These are phyloP conservation scores for Drosophila tripunctata DNA, from an alignment of 2,888 invertebrate species.

Conservation along the genomic window DNA sequence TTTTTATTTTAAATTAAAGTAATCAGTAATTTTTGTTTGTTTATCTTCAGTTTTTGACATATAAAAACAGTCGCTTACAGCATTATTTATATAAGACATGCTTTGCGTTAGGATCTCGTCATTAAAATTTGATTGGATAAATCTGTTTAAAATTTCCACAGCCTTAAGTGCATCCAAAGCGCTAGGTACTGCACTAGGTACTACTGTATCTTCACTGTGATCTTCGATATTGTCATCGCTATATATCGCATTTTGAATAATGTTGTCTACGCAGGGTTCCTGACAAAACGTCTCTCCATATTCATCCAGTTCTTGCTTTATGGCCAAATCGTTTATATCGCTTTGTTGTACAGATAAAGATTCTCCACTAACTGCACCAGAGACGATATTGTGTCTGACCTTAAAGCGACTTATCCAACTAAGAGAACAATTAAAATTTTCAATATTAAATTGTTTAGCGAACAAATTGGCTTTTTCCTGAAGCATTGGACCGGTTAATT, in stretches of 20 bases:
- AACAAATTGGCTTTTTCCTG: slow-evolving; percentile 25
- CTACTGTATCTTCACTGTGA: slow-evolving; percentile 2
- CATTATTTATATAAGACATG: slow-evolving; percentile 13
- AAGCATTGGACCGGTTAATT: slow-evolving; percentile 7
- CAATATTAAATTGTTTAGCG: slow-evolving; percentile 22
- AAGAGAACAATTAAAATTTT: slow-evolving; percentile 20
- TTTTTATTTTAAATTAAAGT: no score
- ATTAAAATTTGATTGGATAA: slow-evolving; percentile 16
- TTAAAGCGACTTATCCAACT: slow-evolving; percentile 30
- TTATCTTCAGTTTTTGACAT: slow-evolving; percentile 9
- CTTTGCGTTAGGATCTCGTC: slow-evolving; percentile 9
- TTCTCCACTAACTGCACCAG: slow-evolving; percentile 16
- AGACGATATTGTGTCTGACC: slow-evolving; percentile 10
- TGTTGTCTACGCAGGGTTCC: slow-evolving; percentile 9
- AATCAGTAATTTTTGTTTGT: slow-evolving; percentile 11
- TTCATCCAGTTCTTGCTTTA: slow-evolving; percentile 14
- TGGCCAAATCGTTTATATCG: slow-evolving; percentile 16
- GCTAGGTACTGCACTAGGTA: slow-evolving; percentile 13
- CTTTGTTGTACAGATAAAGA: slow-evolving; percentile 13
- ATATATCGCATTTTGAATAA: slow-evolving; percentile 7
- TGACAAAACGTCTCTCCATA: slow-evolving; percentile 14
- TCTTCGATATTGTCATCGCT: slow-evolving; percentile 20
- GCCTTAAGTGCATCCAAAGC: slow-evolving; percentile 17
- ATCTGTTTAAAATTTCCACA: slow-evolving; percentile 16
- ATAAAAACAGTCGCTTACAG: slow-evolving; percentile 15